phyloP scores from a whole-genome alignment of 2,888 invertebrate species.

The Hypolimnas misippus region DNA sequence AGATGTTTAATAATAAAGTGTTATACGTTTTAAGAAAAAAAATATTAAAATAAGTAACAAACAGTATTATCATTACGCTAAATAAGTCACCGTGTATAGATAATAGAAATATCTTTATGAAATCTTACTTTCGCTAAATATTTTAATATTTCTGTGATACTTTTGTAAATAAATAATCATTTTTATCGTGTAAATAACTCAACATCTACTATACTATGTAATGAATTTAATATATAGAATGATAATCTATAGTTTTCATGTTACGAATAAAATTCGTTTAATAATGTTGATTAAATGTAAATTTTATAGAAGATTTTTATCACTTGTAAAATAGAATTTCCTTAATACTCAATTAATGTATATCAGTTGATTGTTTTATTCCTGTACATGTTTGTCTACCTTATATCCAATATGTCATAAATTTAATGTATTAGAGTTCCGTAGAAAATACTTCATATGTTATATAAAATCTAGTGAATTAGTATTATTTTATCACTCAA shows the following conservation, averaged over 20 bases:
- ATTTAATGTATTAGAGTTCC: too few species aligned
- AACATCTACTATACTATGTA: neutral
- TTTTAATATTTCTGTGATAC: slow-evolving; percentile 71
- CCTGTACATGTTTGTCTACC: too few species aligned
- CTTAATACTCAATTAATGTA: neutral
- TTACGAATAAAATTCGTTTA: neutral
- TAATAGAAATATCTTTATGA: neutral
- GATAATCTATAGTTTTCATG: neutral
- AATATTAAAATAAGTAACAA: neutral
- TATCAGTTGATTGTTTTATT: too few species aligned
- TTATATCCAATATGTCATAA: too few species aligned
- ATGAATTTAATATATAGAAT: slow-evolving; percentile 2
- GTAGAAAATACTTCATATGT: too few species aligned
- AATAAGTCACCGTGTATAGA: neutral
- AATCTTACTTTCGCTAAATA: neutral
- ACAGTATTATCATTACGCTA: neutral
- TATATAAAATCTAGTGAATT: too few species aligned
- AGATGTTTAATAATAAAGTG: neutral
- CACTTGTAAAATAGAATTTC: neutral
- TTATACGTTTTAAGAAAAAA: neutral
- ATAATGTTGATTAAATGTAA: neutral
- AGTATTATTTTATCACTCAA: too few species aligned
- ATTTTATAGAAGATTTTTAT: neutral
- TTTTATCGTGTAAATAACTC: slow-evolving; percentile 46
- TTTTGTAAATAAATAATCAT: slow-evolving; percentile 62